Conservation (phyloP, 2,797 vertebrate genomes). For the Falco columbarius region DNA sequence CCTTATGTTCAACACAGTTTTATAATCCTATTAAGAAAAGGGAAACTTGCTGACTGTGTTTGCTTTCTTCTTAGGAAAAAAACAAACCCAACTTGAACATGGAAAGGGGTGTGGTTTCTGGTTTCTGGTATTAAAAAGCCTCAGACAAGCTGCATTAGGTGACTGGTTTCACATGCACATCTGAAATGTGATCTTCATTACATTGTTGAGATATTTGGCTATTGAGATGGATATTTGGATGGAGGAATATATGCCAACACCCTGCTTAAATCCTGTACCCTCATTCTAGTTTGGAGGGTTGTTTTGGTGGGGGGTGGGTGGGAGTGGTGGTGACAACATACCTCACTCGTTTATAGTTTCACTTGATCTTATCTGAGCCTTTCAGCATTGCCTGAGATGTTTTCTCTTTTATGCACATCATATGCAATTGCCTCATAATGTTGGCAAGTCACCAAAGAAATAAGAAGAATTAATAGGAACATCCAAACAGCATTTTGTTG, state of each 20-base stretch:
- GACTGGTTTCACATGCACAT: background rate
- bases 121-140: conserved; percentile 29
- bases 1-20: background rate
- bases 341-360: conserved; percentile 29
- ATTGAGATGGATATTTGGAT: background rate
- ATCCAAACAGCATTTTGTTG: background rate
- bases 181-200: conserved; percentile 14
- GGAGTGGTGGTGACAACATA: background rate
- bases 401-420: background rate
- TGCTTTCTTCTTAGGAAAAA: background rate
- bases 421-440: background rate
- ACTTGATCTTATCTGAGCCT: background rate
- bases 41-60: background rate
- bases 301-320: background rate
- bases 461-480: background rate
- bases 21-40: background rate
- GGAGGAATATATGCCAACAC: background rate
- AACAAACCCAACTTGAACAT: background rate
- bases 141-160: background rate
- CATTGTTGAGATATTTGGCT: background rate
- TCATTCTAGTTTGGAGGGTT: background rate
- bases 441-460: background rate
- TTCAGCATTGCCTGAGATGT: background rate
- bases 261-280: background rate
- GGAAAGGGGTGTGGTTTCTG: background rate